Evolutionary conservation across 2,797 vertebrate species (phyloP), one percentile per base, ranked within the genome.

Genomic region (Pseudotriccus pelzelni): DNA sequence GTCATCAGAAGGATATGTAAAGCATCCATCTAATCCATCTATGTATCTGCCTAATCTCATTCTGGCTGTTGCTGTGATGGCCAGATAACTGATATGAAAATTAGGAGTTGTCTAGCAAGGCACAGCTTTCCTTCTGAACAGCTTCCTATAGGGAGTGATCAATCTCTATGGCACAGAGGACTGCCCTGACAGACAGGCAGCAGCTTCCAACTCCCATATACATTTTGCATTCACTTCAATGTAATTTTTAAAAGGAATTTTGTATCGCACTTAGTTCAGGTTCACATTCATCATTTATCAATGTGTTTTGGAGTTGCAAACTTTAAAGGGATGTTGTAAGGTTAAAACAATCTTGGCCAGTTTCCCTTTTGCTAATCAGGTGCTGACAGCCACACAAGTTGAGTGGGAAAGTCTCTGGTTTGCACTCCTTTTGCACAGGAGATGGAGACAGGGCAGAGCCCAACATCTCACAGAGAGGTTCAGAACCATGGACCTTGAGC

Each of bases 1-100:
- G 73, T 91, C 93, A 94, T 91, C 30, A 43, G 70, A 74, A 94
- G 20, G 52, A 67, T 80, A 89, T 62, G 91, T 67, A 43, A 94
- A 86, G 17, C 73, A 94, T 90, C 46, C 36, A 1, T 49, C 64
- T 59, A 10, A 94, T 89, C 46, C 36, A 1, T 46, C 60, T 52
- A 7, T 39, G 16, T 30, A 64, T 63, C 75, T 93, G 50, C 56
- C 53, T 89, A 55, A 91, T 79, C 86, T 85, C 66, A 28, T 56
- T 44, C 59, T 24, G 21, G 22, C 43, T 55, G 14, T 79, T 56
- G 73, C 39, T 49, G 19, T 49, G 79, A 77, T 88, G 79, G 59
- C 22, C 43, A 53, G 79, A 60, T 86, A 92, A 89, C 34, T 89
- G 83, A 64, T 81, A 49, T 1, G 81, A 95, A 94, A 93, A 90